Conservation (phyloP, 2,888 invertebrate species). For the Drosophila kokeensis region DNA sequence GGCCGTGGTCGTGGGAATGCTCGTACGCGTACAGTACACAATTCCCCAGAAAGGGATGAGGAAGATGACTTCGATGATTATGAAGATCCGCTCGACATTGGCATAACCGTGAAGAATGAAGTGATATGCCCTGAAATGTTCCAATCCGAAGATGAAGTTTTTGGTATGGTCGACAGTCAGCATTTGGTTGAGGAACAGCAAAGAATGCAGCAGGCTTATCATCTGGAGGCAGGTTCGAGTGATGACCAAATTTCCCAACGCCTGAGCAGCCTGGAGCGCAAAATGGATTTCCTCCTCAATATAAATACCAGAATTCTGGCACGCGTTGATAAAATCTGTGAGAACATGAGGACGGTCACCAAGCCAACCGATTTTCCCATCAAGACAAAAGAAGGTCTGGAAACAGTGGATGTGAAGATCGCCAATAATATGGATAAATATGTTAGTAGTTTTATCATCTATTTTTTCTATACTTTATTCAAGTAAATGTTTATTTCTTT, state of each 20-base stretch:
- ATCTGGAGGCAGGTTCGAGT: conserved; percentile 14
- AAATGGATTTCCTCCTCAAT: conserved; percentile 49
- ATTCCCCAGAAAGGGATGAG: neutral
- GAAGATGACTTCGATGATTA: conserved; percentile 16
- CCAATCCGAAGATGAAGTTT: conserved; percentile 16
- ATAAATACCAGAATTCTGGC: conserved; percentile 52
- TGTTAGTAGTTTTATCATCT: conserved; percentile 22
- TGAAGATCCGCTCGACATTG: conserved; percentile 50
- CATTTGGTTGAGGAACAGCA: conserved; percentile 41
- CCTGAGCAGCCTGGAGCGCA: conserved; percentile 44
- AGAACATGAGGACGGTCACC: conserved; percentile 20
- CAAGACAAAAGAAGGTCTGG: conserved; percentile 31
- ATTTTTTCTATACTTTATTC: neutral
- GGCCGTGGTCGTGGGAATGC: conserved; percentile 2
- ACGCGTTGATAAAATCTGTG: conserved; percentile 49
- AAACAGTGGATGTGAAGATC: conserved; percentile 40
- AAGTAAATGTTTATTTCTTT: neutral
- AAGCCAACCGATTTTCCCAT: conserved; percentile 47
- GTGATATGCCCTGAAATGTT: conserved; percentile 31
- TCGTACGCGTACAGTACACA: conserved; percentile 3
- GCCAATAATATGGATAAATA: conserved; percentile 47
- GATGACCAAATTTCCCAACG: conserved; percentile 41
- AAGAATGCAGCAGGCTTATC: conserved; percentile 30
- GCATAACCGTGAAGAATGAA: conserved; percentile 40
- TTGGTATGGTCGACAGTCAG: conserved; percentile 50